Conservation (phyloP, 53 echinoderm and acorn worm species). For the Actinopyga echinites region DNA sequence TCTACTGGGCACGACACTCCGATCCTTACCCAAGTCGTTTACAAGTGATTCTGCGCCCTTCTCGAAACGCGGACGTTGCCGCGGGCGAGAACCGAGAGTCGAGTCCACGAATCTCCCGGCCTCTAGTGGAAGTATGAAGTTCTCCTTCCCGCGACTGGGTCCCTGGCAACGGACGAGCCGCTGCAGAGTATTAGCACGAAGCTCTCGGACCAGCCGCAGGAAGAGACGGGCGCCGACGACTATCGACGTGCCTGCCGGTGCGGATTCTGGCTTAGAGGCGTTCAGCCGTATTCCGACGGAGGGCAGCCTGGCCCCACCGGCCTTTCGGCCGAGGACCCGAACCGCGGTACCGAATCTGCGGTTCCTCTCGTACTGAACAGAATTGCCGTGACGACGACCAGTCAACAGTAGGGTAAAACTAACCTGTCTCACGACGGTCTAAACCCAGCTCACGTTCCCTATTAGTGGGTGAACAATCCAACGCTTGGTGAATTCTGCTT, state of each 20-base stretch:
- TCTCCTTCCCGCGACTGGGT: not conserved
- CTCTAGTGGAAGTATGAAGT: conserved; percentile 12
- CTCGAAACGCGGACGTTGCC: not conserved
- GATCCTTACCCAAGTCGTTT: no score
- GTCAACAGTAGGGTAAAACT: conserved; percentile 61
- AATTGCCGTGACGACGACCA: conserved; percentile 35
- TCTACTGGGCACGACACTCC: no score
- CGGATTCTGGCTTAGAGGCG: conserved; percentile 67
- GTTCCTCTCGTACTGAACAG: conserved; percentile 59
- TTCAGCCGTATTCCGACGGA: conserved; percentile 68
- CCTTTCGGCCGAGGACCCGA: conserved; percentile 46
- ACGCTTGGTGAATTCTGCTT: conserved; percentile 68
- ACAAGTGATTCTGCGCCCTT: no score
- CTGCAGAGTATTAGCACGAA: no score
- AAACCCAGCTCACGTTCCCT: conserved; percentile 75
- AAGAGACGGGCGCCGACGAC: not conserved
- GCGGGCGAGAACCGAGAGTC: no score
- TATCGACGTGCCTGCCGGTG: not conserved
- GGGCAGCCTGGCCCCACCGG: conserved; percentile 63
- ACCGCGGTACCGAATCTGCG: conserved; percentile 51
- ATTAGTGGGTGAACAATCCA: conserved; percentile 80
- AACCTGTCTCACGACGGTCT: conserved; percentile 69
- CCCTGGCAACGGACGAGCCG: no score
- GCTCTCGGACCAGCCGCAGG: not conserved
- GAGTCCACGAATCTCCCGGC: conserved; percentile 10